Conservation (phyloP, 2,797 vertebrate species). For the Hoplostethus mediterraneus region DNA sequence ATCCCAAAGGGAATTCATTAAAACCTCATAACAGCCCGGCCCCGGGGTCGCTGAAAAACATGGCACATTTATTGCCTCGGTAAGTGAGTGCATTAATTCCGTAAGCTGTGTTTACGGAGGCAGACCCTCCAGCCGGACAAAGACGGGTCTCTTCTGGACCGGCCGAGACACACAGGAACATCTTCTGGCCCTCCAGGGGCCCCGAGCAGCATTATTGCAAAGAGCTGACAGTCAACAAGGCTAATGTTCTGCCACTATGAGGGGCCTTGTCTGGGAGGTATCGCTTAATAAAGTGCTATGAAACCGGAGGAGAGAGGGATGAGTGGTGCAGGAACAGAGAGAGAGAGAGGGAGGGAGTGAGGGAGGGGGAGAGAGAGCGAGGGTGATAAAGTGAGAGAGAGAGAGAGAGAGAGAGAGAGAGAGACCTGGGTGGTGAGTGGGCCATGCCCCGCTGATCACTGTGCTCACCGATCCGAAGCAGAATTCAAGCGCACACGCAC, state of each 20-base stretch:
- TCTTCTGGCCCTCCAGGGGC: conserved; percentile 58
- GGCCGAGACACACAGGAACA: conserved; percentile 66
- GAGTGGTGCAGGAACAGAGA: background rate
- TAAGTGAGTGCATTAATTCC: conserved; percentile 62
- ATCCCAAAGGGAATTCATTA: conserved; percentile 55
- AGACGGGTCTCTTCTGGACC: conserved; percentile 75
- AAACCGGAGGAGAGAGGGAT: conserved; percentile 67
- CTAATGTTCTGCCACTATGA: conserved; percentile 66
- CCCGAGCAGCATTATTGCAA: conserved; percentile 76
- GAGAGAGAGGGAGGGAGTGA: conserved; percentile 6
- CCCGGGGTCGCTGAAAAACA: conserved; percentile 26
- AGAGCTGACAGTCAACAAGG: conserved; percentile 78
- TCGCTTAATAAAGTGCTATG: conserved; percentile 75
- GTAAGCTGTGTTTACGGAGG: conserved; percentile 64
- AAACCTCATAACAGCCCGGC: conserved; percentile 59
- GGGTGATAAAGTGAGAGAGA: too few relatives aligned
- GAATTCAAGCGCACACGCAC: conserved; percentile 7
- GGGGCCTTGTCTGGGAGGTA: conserved; percentile 72
- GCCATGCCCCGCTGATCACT: conserved; percentile 58
- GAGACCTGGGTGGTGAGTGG: conserved; percentile 23
- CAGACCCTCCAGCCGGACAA: conserved; percentile 66
- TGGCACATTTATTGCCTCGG: conserved; percentile 50
- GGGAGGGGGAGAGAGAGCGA: conserved; percentile 18
- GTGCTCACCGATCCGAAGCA: conserved; percentile 49
- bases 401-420: background rate